A percentile compares a stretch with the other conserved stretches of the same genome.
Evolutionary conservation across 2,797 vertebrate genomes (phyloP).

Genomic region (Phaenicophaeus curvirostris): DNA sequence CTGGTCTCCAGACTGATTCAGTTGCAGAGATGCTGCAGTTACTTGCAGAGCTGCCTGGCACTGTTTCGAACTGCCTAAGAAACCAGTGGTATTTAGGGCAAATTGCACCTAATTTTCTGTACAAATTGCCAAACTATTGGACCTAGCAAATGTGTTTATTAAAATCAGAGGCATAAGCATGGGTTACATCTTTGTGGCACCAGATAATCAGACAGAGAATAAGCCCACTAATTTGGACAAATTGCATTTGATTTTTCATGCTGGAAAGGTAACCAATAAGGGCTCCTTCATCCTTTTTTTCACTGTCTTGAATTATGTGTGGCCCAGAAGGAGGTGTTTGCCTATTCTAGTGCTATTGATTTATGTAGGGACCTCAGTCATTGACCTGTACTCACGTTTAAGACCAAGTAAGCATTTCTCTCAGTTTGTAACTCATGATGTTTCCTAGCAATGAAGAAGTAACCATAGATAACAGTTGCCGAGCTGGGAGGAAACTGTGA

Average conservation of each 20-base stretch:
- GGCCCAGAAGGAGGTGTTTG: conserved; percentile 42
- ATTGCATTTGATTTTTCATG: conserved; percentile 76
- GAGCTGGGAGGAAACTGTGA: background rate
- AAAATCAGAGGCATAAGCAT: conserved; percentile 69
- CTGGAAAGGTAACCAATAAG: conserved; percentile 56
- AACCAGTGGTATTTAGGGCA: conserved; percentile 77
- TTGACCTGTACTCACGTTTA: conserved; percentile 52
- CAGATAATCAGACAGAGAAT: conserved; percentile 73
- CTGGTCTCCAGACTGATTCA: background rate
- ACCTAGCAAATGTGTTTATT: conserved; percentile 78
- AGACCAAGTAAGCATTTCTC: conserved; percentile 55
- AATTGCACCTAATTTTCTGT: conserved; percentile 79
- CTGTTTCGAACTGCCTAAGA: conserved; percentile 71
- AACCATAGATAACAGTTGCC: background rate
- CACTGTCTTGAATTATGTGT: conserved; percentile 16
- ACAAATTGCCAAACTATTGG: conserved; percentile 77
- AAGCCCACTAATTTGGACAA: conserved; percentile 72
- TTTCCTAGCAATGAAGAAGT: conserved; percentile 50
- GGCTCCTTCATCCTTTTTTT: conserved; percentile 36
- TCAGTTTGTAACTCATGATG: conserved; percentile 38
- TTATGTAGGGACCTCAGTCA: conserved; percentile 57
- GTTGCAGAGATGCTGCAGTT: conserved; percentile 27
- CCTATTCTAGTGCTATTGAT: conserved; percentile 62
- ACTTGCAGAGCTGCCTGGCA: conserved; percentile 43
- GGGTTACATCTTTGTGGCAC: conserved; percentile 69